Percentiles rank a stretch among this genome's conserved stretches.
Conservation (phyloP, 2,888 invertebrate species). For the Tenthredo livida region DNA sequence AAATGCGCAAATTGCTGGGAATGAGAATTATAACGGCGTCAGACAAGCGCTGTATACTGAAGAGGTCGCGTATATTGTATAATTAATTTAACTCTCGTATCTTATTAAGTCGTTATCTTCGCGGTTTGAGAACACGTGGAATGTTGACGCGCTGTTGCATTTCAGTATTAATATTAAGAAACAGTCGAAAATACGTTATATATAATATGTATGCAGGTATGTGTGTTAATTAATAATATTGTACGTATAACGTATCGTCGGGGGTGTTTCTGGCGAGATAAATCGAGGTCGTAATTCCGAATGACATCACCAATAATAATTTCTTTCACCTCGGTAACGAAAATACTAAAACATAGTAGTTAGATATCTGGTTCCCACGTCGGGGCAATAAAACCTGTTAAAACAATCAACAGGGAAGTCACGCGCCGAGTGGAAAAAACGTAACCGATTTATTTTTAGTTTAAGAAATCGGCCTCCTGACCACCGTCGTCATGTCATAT, state of each 20-base stretch:
- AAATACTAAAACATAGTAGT: slow-evolving; percentile 16
- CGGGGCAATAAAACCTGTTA: slow-evolving; percentile 48
- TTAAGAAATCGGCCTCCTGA: slow-evolving; percentile 30
- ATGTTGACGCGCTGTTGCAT: not conserved
- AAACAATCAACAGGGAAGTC: slow-evolving; percentile 49
- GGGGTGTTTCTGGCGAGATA: not conserved
- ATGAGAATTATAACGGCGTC: not conserved
- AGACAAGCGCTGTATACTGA: not conserved
- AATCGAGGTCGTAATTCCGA: slow-evolving; percentile 24
- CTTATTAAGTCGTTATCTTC: not conserved
- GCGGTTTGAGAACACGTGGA: not conserved
- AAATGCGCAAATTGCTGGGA: not conserved
- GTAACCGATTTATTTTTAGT: slow-evolving; percentile 42
- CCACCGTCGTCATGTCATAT: slow-evolving; percentile 13
- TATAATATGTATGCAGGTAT: not conserved
- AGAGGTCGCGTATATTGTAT: not conserved
- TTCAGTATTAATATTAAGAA: not conserved
- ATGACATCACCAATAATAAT: slow-evolving; percentile 42
- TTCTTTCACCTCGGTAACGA: slow-evolving; percentile 15
- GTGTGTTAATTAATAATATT: not conserved
- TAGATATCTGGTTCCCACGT: slow-evolving; percentile 44
- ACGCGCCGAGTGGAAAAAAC: slow-evolving; percentile 38
- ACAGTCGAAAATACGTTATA: not conserved
- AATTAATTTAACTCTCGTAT: not conserved
- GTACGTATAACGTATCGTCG: not conserved